These are phyloP conservation scores for Lacerta bilineata DNA, from an alignment of 2,797 vertebrate genomes.

Conservation along the genomic window DNA sequence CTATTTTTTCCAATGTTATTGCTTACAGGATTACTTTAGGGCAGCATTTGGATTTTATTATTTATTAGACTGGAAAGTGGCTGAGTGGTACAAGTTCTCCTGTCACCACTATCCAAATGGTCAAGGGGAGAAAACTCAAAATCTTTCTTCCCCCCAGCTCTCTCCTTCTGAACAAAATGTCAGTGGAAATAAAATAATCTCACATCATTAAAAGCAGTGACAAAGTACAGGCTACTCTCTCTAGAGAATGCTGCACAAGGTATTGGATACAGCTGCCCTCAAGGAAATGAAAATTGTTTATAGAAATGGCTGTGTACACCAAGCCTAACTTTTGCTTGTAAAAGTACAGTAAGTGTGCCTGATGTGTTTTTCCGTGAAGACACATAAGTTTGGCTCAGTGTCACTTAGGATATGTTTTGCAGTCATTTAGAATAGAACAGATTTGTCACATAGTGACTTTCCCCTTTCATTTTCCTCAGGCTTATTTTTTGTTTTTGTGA, in stretches of 20 bases:
- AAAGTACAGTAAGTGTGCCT: not conserved
- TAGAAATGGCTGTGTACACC: not conserved
- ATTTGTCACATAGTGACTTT: not conserved
- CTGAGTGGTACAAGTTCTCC: slow-evolving; percentile 10
- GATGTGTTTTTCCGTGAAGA: not conserved
- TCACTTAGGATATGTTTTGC: not conserved
- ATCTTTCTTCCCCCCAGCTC: slow-evolving; percentile 13
- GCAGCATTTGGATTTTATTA: slow-evolving; percentile 17
- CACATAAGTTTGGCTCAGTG: not conserved
- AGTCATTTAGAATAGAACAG: not conserved
- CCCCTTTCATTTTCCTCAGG: not conserved
- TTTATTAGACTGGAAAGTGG: slow-evolving; percentile 26
- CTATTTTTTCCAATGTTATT: not conserved
- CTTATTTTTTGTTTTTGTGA: not conserved
- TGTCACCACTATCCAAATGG: slow-evolving; percentile 31
- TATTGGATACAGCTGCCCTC: not conserved
- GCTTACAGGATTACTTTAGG: slow-evolving; percentile 36
- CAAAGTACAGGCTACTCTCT: not conserved
- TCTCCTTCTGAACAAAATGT: slow-evolving; percentile 31
- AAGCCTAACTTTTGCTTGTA: not conserved
- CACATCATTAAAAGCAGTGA: slow-evolving; percentile 43
- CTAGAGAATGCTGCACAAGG: slow-evolving; percentile 25
- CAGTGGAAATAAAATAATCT: slow-evolving; percentile 49
- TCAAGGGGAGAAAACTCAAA: slow-evolving; percentile 33
- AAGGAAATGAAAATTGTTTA: slow-evolving; percentile 23